phyloP scores from a whole-genome alignment of 2,113 vertebrate species.

The Ceyx margarethae region DNA sequence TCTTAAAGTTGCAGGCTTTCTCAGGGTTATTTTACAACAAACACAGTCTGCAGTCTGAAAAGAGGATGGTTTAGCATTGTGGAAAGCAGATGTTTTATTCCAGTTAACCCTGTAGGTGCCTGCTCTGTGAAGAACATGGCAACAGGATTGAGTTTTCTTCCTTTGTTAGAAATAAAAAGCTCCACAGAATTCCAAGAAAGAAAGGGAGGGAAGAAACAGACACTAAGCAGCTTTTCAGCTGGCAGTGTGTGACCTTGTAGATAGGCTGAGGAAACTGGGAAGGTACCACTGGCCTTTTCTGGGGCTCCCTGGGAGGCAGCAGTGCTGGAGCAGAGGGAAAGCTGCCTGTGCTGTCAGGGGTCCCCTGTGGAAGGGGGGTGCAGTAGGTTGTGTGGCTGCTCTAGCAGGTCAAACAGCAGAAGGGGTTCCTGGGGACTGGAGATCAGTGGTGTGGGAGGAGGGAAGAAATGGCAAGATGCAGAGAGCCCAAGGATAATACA shows the following conservation, averaged over 20 bases:
- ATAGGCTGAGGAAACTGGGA: background rate
- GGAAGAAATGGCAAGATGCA: accelerated
- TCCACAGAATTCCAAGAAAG: background rate
- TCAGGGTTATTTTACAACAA: background rate
- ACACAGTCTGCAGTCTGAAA: accelerated
- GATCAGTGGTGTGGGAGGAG: background rate
- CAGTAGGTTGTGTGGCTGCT: background rate
- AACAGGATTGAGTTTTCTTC: background rate
- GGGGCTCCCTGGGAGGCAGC: background rate
- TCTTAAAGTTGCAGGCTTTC: background rate
- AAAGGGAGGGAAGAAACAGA: background rate
- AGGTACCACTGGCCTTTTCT: accelerated
- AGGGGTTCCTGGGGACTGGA: background rate
- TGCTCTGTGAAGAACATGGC: background rate
- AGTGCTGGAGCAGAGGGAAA: background rate
- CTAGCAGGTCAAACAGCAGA: background rate
- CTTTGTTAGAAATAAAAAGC: background rate
- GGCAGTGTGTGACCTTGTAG: background rate
- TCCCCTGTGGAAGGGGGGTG: background rate
- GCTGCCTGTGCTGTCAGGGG: background rate
- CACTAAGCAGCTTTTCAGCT: background rate
- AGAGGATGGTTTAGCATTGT: background rate
- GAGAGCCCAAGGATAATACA: background rate
- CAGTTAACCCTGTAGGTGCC: background rate
- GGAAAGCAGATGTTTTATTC: background rate